Evolutionary conservation across 2,797 vertebrate genomes (phyloP), one percentile per base, ranked within the genome.

Genomic region (Austrolebias charrua): DNA sequence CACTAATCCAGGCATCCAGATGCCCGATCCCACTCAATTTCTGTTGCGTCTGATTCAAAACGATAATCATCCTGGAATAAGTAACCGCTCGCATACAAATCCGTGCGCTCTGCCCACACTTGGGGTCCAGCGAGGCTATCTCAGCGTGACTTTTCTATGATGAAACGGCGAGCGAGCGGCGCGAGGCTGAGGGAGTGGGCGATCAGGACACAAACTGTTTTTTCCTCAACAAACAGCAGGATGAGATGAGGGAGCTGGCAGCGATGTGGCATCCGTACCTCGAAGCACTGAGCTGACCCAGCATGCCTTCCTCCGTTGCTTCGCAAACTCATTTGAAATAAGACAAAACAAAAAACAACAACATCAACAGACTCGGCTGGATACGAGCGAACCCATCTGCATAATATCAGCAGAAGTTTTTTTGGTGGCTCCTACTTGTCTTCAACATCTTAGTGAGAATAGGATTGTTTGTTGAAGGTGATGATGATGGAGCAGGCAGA

Each of bases 191-290:
- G 55, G 63, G 84, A 84, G 86, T 88, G 86, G 89, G 84, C 78
- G 83, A 86, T 62, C 77, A 33, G 83, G 85, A 87, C 82, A 79
- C 85, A 81, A 78, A 80, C 79, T 69, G 75, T 70, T 80, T 70
- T 80, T 81, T 71, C 40, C 75, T 83, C 73, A 71, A 73, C 80
- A 70, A 86, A 82, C 89, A 86, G 86, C 84, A 84, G 80, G 82
- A 86, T 72, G 78, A 86, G 82, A 89, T 72, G 75, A 46, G 77
- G 48, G 77, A 80, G 73, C 83, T 73, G 81, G 82, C 81, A 83
- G 79, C 64, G 63, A 82, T 77, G 56, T 55, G 76, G 83, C 79
- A 82, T 73, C 79, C 74, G 80, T 86, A 86, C 84, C 81, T 77
- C 61, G 24, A 0, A 74, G 67, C 83, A 46, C 71, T n/a, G n/a